phyloP scores from a whole-genome alignment of 2,797 vertebrate species.

The Threskiornis aethiopicus region DNA sequence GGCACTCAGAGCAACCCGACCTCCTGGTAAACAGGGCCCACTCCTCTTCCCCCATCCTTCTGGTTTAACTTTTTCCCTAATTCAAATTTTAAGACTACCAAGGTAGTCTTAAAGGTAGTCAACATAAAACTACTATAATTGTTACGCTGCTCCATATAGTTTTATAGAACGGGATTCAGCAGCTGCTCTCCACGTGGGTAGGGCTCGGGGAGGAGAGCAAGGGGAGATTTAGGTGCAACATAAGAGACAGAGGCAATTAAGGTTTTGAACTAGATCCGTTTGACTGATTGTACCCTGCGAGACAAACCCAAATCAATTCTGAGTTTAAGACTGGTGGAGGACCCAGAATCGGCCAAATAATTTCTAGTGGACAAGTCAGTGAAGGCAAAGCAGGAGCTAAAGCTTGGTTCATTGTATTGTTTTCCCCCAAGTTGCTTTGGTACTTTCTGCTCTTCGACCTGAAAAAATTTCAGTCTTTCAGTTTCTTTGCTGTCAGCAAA shows the following conservation, averaged over 20 bases:
- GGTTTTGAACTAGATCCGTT: not conserved
- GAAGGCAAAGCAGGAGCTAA: not conserved
- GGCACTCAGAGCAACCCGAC: not conserved
- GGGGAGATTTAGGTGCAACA: not conserved
- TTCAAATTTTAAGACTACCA: not conserved
- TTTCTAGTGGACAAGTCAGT: not conserved
- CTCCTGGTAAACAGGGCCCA: not conserved
- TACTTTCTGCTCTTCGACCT: not conserved
- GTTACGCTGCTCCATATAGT: not conserved
- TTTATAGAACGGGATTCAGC: not conserved
- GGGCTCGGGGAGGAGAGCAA: not conserved
- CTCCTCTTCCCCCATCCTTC: not conserved
- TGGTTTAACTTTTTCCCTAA: not conserved
- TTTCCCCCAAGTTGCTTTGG: not conserved
- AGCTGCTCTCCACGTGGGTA: not conserved
- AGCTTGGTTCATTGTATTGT: accelerated
- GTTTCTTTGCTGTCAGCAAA: not conserved
- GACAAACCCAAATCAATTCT: not conserved
- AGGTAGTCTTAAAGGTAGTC: not conserved
- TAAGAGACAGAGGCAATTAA: not conserved
- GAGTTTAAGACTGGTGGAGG: not conserved
- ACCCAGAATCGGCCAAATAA: not conserved
- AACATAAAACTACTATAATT: not conserved
- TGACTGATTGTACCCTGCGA: not conserved
- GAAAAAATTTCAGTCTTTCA: not conserved